Evolutionary conservation across 2,113 vertebrate species (phyloP), one percentile per base, ranked within the genome.

Genomic region (Aegotheles bennettii): DNA sequence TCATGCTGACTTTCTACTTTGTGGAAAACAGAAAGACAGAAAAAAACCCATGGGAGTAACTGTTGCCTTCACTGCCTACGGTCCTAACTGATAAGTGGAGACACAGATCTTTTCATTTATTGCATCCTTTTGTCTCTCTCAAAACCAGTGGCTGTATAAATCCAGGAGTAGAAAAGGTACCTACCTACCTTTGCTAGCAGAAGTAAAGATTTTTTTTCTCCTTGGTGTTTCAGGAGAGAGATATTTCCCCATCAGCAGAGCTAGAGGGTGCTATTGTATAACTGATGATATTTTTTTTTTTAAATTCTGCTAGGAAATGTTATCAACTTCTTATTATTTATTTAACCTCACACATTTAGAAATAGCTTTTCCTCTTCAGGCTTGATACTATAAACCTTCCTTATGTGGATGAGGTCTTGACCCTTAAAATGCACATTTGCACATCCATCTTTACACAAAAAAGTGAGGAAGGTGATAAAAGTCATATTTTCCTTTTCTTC

Each of bases 181-280:
- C 7, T 43, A 15, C 29, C 24, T 63, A 11, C 13, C 11, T 83
- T 65, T 64, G 59, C 40, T 15, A 43, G 15, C 36, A 64, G 33
- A 35, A 76, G 31, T 70, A 35, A 11, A 21, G 6, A 4, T 38
- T 1, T 13, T 14, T 26, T 50, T 59, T 25, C 75, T 18, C 17
- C 4, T 31, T 65, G 17, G 0, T 69, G 31, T 71, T 64, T 77
- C n/a, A 45, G 35, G n/a, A 57, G 64, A 31, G 33, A 73, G 57
- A 26, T 33, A 43, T 13, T 92, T 97, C 76, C 73, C 64, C 35
- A 31, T 40, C 71, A 69, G 65, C 36, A 89, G 76, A 87, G 91
- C 84, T 94, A 97, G 97, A 94, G 95, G 96, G 96, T 85, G 94
- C 96, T 97, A 20, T 96, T 95, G 94, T 87, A 94, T 76, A 96